These are phyloP conservation scores for Sinotaia quadrata DNA, from an alignment of 2,888 invertebrate genomes.

Conservation along the genomic window DNA sequence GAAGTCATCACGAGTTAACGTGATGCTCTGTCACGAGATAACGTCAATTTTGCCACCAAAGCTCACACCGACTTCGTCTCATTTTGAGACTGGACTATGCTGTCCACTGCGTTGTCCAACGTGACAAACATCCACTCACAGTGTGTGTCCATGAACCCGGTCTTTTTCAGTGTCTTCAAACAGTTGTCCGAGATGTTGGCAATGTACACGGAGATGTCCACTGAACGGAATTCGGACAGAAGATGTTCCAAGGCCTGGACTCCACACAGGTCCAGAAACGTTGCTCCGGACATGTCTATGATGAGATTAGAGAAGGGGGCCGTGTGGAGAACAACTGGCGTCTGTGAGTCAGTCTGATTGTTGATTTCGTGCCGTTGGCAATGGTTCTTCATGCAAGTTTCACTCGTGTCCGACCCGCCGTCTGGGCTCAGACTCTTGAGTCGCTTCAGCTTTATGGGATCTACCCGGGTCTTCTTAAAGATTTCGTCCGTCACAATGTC, in stretches of 20 bases:
- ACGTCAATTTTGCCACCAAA: too few relatives aligned
- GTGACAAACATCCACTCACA: too few relatives aligned
- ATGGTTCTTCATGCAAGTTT: neutral
- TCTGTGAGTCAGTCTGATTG: too few relatives aligned
- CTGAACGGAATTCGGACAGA: conserved; percentile 18
- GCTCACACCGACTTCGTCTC: too few relatives aligned
- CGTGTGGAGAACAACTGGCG: too few relatives aligned
- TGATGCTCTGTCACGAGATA: too few relatives aligned
- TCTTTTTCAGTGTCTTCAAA: conserved; percentile 25
- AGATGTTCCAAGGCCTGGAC: conserved; percentile 27
- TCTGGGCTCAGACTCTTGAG: neutral
- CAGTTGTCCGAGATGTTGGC: conserved; percentile 21
- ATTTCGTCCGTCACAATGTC: conserved; percentile 66
- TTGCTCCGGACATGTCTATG: conserved; percentile 23
- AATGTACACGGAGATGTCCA: conserved; percentile 13
- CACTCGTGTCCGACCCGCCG: neutral
- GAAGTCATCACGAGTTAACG: too few relatives aligned
- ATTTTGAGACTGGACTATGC: too few relatives aligned
- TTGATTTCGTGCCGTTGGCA: neutral
- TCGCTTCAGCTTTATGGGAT: conserved; percentile 42
- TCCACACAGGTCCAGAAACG: conserved; percentile 32
- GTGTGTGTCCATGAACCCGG: conserved; percentile 31
- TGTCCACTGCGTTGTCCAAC: too few relatives aligned
- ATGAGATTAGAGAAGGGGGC: neutral
- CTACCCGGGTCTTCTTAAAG: conserved; percentile 49